Evolutionary conservation across 2,888 invertebrate genomes (phyloP), one percentile per base, ranked within the genome.

Genomic region (Thecophora atra): DNA sequence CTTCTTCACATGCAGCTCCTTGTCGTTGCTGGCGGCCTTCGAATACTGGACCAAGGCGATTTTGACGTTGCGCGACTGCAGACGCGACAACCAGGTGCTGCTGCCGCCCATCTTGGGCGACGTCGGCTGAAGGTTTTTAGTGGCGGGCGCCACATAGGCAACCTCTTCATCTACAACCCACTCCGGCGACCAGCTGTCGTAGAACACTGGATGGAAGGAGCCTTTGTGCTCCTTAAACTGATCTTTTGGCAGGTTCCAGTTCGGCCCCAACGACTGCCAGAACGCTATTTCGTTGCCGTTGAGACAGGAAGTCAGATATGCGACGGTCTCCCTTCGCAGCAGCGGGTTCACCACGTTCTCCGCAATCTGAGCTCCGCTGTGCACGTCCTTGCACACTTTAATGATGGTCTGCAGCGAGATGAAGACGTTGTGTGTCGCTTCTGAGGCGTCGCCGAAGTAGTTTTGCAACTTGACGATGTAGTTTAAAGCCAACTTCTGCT

Each of bases 401-500:
- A 98, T 96, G 82, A 99, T 98, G 77, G 99, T 90, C 66, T 96
- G 96, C 81, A 99, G 88, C 1, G 99, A 99, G 15, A 98, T 97
- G 88, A 99, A 99, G 73, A 99, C 89, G 86, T 98, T 99, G 88
- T 99, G 98, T 58, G 99, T 94, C 77, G 99, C 89, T 86, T 98
- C 98, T 0, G 98, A 97, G 0, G 98, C 97, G 85, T 99, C 98
- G 86, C 96, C 97, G 79, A 99, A 99, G 87, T 98, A 97, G 13
- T 96, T 94, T 83, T 98, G 95, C 78, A 99, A 88, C 81, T 97
- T 95, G 1, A 98, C 97, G 82, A 99, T 88, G 74, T 98, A 89
- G 85, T 98, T 99, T 87, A 99, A 98, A 3, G 97, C 96, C 67
- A 99, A 90, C 87, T 99, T 99, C 88, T 99, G 98, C 88, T 99